Conservation (phyloP, 2,888 invertebrate genomes). For the Patella ulyssiponensis region DNA sequence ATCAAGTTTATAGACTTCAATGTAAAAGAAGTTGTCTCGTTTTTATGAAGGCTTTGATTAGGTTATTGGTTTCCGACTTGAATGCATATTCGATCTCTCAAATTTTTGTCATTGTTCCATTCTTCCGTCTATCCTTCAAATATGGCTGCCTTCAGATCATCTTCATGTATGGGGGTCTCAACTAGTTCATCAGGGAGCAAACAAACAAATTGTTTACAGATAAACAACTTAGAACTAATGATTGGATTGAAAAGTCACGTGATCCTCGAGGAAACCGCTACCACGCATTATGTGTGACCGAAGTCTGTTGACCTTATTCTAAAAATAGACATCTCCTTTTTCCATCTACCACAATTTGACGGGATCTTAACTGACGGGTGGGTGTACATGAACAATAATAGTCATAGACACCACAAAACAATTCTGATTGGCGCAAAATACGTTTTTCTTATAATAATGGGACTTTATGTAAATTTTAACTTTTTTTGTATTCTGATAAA, state of each 20-base stretch:
- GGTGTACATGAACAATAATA: too few species aligned
- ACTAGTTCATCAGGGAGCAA: constrained; percentile 62
- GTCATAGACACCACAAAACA: too few species aligned
- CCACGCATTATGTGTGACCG: constrained; percentile 41
- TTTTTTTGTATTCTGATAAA: too few species aligned
- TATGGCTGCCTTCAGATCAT: constrained; percentile 63
- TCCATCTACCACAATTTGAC: constrained; percentile 30
- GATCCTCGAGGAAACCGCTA: constrained; percentile 47
- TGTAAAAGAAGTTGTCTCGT: too few species aligned
- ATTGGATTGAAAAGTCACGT: constrained; percentile 64
- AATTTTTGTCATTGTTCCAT: constrained; percentile 34
- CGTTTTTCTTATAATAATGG: too few species aligned
- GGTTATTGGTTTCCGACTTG: neutral
- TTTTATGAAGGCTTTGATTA: too few species aligned
- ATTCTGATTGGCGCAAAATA: too few species aligned
- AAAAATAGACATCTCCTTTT: constrained; percentile 42
- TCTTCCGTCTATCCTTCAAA: constrained; percentile 54
- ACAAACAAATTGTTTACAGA: constrained; percentile 67
- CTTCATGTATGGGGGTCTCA: constrained; percentile 59
- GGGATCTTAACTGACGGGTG: too few species aligned
- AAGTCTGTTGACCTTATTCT: constrained; percentile 40
- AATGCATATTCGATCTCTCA: constrained; percentile 12
- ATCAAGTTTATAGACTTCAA: too few species aligned
- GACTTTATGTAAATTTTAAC: too few species aligned
- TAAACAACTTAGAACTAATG: constrained; percentile 63